These are phyloP conservation scores for Machimus rusticus DNA, from an alignment of 2,888 invertebrate genomes.

Conservation along the genomic window DNA sequence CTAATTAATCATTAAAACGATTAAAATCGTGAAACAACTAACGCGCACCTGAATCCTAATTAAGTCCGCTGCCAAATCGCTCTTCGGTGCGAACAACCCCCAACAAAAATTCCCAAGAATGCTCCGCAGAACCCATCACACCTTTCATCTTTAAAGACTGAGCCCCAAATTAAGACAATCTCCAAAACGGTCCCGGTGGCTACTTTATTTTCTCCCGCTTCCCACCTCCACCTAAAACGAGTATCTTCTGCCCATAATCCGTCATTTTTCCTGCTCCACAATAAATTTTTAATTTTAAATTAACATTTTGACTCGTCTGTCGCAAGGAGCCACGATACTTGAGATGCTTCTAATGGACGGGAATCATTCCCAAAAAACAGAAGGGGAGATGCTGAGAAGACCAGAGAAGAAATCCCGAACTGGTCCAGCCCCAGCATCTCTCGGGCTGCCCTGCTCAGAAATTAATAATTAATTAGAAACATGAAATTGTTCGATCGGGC, in stretches of 20 bases:
- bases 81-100: neutral
- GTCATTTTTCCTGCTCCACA: neutral
- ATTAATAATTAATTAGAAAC: constrained; percentile 28
- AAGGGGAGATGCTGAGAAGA: neutral
- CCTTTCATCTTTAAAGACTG: neutral
- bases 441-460: neutral
- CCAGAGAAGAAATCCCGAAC: neutral
- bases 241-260: neutral
- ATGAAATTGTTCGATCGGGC: constrained; percentile 1
- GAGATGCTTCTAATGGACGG: neutral
- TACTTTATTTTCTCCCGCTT: neutral
- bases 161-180: neutral
- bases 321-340: neutral
- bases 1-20: neutral
- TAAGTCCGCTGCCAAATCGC: neutral
- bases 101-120: neutral
- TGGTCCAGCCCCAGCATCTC: neutral
- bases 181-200: neutral
- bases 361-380: neutral
- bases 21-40: neutral
- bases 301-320: neutral
- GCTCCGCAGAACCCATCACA: neutral
- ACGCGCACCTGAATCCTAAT: neutral
- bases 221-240: neutral
- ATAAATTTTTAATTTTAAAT: constrained; percentile 25